These are phyloP conservation scores for Diceros bicornis DNA, from an alignment of 2,797 vertebrate species.

Conservation along the genomic window DNA sequence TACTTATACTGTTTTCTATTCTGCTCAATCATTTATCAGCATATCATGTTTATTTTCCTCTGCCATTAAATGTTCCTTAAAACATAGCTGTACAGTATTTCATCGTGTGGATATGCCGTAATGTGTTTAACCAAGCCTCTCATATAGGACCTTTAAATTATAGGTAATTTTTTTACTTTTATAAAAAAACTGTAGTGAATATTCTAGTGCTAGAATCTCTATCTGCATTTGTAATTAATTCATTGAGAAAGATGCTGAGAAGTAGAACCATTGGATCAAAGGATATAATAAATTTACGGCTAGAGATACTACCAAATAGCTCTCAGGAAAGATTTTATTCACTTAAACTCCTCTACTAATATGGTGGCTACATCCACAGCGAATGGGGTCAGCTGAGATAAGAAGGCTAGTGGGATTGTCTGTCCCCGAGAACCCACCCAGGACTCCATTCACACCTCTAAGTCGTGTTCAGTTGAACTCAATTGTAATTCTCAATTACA, in stretches of 20 bases:
- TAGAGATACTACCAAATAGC: neutral
- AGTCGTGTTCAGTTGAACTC: neutral
- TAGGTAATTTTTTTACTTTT: neutral
- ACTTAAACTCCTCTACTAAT: neutral
- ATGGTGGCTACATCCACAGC: neutral
- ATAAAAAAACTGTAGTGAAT: neutral
- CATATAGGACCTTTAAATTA: constrained; percentile 11
- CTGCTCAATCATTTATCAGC: neutral
- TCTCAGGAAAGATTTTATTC: neutral
- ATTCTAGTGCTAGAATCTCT: neutral
- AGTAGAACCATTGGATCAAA: neutral
- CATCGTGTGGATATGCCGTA: neutral
- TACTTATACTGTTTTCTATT: neutral
- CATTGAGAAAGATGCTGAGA: constrained; percentile 31
- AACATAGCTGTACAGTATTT: neutral
- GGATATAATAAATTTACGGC: neutral
- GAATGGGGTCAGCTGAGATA: neutral
- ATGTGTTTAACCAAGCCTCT: constrained; percentile 21
- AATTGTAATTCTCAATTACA: neutral
- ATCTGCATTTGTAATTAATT: neutral
- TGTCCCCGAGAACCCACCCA: neutral
- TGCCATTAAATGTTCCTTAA: constrained; percentile 29
- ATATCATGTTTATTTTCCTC: neutral
- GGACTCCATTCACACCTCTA: neutral
- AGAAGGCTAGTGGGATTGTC: neutral